A percentile compares a stretch with the other conserved stretches of the same genome.
phyloP scores from a whole-genome alignment of 2,888 invertebrate species.

The Megalurothrips usitatus region DNA sequence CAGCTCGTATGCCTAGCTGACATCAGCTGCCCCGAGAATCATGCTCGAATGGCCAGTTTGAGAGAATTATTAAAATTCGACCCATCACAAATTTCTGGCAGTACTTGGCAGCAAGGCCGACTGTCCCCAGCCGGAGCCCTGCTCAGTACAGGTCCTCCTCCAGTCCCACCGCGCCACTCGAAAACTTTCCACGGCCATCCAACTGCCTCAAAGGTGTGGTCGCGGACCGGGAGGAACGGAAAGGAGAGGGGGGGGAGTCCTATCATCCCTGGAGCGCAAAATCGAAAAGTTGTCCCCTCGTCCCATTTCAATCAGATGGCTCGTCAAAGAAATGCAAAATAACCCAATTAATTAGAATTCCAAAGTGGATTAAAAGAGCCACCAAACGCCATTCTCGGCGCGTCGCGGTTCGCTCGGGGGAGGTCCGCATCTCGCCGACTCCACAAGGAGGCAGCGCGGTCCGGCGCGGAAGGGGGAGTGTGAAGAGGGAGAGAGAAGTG shows the following conservation, averaged over 20 bases:
- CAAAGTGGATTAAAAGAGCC: constrained; percentile 6
- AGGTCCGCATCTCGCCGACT: not conserved
- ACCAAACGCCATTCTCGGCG: not conserved
- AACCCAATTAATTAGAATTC: constrained; percentile 13
- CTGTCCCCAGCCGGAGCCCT: too few relatives aligned
- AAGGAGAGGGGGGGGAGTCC: not conserved
- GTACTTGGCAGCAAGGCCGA: not conserved
- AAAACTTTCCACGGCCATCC: too few relatives aligned
- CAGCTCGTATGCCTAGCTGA: too few relatives aligned
- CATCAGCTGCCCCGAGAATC: too few relatives aligned
- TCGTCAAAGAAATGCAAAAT: not conserved
- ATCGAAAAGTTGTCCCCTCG: not conserved
- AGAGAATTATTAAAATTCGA: too few relatives aligned
- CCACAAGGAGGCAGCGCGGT: not conserved
- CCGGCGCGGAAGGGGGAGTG: not conserved
- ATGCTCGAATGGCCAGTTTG: too few relatives aligned
- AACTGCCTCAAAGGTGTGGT: too few relatives aligned
- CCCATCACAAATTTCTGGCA: too few relatives aligned
- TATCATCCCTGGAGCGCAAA: not conserved
- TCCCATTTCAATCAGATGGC: not conserved
- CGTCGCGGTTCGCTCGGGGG: not conserved
- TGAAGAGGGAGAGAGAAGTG: too few relatives aligned
- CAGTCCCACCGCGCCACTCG: not conserved
- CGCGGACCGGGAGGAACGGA: not conserved
- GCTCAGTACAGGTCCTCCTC: too few relatives aligned